Evolutionary conservation across 1,140 invertebrate genomes (phyloP).

Genomic region (Aphelenchoides avenae): DNA sequence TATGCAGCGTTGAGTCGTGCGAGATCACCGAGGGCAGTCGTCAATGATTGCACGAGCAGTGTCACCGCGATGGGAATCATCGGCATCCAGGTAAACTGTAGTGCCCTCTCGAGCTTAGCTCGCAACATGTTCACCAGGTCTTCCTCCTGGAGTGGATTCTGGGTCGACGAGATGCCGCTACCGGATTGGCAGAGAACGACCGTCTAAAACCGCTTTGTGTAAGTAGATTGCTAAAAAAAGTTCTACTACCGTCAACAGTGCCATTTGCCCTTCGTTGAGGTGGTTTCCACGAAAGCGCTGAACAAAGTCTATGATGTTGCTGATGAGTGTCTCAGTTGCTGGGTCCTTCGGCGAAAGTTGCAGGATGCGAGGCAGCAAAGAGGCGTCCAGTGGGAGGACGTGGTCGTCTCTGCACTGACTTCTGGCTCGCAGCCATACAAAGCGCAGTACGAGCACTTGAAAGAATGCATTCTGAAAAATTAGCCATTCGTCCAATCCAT

Average conservation of each 20-base stretch:
- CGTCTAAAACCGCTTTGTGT: not conserved
- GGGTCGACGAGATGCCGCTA: slow-evolving; percentile 2
- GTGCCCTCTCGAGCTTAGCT: slow-evolving; percentile 1
- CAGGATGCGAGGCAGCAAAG: not conserved
- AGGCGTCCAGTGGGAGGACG: slow-evolving; percentile 8
- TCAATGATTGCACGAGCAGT: slow-evolving; percentile 9
- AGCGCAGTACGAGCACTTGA: slow-evolving; percentile 6
- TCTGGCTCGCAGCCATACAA: not conserved
- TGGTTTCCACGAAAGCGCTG: slow-evolving; percentile 12
- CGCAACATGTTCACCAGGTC: slow-evolving; percentile 8
- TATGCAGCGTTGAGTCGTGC: not conserved
- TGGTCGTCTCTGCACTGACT: not conserved
- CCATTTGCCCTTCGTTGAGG: too few species aligned
- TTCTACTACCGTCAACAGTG: too few species aligned
- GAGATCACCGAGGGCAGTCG: slow-evolving; percentile 3
- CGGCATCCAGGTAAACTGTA: slow-evolving; percentile 1
- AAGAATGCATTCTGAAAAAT: slow-evolving; percentile 5
- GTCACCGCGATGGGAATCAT: not conserved
- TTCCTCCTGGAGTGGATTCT: slow-evolving; percentile 1
- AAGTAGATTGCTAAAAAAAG: not conserved
- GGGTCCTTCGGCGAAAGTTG: not conserved
- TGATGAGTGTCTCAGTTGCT: slow-evolving; percentile 1
- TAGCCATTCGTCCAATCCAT: too few species aligned
- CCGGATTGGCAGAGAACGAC: slow-evolving; percentile 15
- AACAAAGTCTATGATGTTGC: not conserved